Percentiles rank a stretch among this genome's conserved stretches.
Evolutionary conservation across 2,113 vertebrate genomes (phyloP).

Genomic region (Gobio gobio): DNA sequence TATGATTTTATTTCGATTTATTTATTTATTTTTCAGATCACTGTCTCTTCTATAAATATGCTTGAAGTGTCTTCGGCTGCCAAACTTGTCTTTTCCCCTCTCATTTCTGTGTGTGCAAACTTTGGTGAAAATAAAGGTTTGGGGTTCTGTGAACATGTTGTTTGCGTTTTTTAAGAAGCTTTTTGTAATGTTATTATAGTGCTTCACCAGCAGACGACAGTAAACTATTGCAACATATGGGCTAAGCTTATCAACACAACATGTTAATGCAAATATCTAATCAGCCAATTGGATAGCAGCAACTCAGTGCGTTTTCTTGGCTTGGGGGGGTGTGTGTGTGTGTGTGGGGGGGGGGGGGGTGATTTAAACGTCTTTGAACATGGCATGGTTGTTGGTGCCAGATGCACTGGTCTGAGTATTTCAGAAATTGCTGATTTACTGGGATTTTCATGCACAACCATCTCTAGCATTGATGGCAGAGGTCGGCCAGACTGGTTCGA

Average conservation of each 20-base stretch:
- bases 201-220: neutral
- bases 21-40: neutral
- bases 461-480: too few relatives aligned
- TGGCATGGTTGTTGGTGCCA: too few relatives aligned
- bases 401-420: too few relatives aligned
- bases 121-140: constrained; percentile 76
- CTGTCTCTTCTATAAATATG: constrained; percentile 70
- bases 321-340: too few relatives aligned
- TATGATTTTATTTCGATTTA: constrained; percentile 8
- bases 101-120: constrained; percentile 79
- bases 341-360: too few relatives aligned
- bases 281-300: too few relatives aligned
- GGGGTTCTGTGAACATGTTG: constrained; percentile 74
- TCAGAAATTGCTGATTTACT: too few relatives aligned
- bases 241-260: neutral
- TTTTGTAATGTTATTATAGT: neutral
- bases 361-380: too few relatives aligned
- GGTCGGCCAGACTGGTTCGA: too few relatives aligned
- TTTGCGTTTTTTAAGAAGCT: constrained; percentile 1
- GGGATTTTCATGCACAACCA: too few relatives aligned
- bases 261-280: too few relatives aligned
- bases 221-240: neutral
- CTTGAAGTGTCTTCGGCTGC: constrained; percentile 76
- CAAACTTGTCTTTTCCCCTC: constrained; percentile 67
- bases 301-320: too few relatives aligned